These are phyloP conservation scores for Raja brachyura DNA, from an alignment of 2,113 vertebrate species.

Conservation along the genomic window DNA sequence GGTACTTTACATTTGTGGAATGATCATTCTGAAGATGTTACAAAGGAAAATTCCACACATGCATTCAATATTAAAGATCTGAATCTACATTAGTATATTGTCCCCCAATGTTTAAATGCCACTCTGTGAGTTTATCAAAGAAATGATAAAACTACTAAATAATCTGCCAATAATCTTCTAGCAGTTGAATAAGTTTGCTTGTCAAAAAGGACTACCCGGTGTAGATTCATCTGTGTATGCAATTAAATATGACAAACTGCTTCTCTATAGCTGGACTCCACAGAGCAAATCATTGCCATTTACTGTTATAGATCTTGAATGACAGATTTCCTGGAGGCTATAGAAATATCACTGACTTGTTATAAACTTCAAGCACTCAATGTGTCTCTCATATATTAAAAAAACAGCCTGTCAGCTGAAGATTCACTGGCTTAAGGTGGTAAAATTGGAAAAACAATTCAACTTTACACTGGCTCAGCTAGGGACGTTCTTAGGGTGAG, in stretches of 20 bases:
- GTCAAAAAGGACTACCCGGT: neutral
- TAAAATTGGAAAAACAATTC: neutral
- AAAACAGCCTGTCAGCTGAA: neutral
- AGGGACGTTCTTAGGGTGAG: neutral
- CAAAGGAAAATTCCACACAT: neutral
- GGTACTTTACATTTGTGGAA: neutral
- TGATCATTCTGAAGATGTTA: neutral
- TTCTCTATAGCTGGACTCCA: neutral
- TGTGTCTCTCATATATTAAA: neutral
- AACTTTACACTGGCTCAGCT: neutral
- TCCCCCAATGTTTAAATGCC: neutral
- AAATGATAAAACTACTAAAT: neutral
- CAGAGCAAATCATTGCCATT: neutral
- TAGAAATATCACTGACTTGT: neutral
- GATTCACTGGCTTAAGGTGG: neutral
- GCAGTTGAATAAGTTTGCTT: neutral
- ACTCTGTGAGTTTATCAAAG: too few species aligned
- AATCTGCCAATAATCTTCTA: neutral
- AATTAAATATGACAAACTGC: constrained; percentile 1
- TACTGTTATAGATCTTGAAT: neutral
- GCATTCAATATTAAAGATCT: neutral
- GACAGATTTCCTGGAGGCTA: neutral
- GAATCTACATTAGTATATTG: neutral
- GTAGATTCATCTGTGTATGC: neutral
- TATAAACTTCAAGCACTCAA: constrained; percentile 2